phyloP scores from a whole-genome alignment of 2,113 vertebrate species.

The Pterocles gutturalis region DNA sequence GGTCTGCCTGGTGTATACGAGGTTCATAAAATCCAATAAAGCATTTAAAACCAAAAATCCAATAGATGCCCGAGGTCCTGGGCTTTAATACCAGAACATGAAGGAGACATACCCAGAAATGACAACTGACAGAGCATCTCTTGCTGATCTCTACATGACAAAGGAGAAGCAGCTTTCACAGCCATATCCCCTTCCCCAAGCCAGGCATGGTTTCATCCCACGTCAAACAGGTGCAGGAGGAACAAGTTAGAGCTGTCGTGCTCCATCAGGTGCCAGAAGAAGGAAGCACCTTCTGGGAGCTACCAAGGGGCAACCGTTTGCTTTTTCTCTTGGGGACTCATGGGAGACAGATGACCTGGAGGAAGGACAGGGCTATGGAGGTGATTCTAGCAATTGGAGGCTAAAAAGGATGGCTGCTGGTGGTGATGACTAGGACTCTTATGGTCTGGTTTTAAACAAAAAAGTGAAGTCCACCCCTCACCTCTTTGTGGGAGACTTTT shows the following conservation, averaged over 20 bases:
- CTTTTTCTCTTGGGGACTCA: neutral
- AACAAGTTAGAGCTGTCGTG: neutral
- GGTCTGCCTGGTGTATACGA: slow-evolving; percentile 8
- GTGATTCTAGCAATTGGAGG: neutral
- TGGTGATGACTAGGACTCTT: neutral
- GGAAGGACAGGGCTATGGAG: neutral
- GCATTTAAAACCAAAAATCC: slow-evolving; percentile 61
- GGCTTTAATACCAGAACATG: slow-evolving; percentile 17
- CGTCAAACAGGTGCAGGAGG: neutral
- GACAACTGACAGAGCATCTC: neutral
- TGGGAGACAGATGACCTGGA: neutral
- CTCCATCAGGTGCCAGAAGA: neutral
- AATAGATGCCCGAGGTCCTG: slow-evolving; percentile 20
- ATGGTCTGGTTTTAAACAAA: neutral
- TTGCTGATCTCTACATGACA: neutral
- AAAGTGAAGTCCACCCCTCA: neutral
- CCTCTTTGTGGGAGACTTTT: neutral
- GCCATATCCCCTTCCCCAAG: neutral
- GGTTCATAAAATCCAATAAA: slow-evolving; percentile 63
- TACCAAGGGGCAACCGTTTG: neutral
- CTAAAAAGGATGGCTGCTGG: neutral
- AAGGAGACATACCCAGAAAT: neutral
- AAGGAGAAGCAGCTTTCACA: neutral
- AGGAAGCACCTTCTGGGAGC: neutral
- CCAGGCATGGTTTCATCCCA: neutral